Conservation (phyloP, 2,113 vertebrate species). For the Ifrita kowaldi region DNA sequence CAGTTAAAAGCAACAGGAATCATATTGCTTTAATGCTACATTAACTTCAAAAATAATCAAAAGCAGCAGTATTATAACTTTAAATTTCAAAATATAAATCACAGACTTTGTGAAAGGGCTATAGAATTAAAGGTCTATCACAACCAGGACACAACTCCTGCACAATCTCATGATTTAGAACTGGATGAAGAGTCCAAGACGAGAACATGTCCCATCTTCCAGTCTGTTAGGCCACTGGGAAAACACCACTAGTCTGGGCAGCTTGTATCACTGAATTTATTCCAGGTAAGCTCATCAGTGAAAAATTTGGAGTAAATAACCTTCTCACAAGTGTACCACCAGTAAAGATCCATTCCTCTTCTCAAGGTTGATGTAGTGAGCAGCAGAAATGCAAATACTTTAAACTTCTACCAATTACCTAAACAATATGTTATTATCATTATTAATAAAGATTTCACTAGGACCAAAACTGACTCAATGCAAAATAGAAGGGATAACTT, state of each 20-base stretch:
- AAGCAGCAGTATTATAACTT: not conserved
- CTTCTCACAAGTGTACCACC: rapidly evolving
- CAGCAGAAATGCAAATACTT: not conserved
- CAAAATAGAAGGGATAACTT: not conserved
- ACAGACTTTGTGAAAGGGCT: rapidly evolving
- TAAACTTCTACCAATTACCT: not conserved
- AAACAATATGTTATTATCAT: not conserved
- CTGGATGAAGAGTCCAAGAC: not conserved
- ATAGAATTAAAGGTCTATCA: not conserved
- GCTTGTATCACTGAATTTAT: not conserved
- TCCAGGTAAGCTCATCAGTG: not conserved
- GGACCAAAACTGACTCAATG: not conserved
- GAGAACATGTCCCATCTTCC: not conserved
- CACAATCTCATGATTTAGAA: not conserved
- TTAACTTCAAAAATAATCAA: not conserved
- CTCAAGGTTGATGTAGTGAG: not conserved
- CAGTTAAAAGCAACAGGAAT: not conserved
- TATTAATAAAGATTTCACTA: not conserved
- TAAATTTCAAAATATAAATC: not conserved
- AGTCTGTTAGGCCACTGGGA: not conserved
- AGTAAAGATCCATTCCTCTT: not conserved
- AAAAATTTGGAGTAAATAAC: not conserved
- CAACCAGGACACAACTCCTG: not conserved
- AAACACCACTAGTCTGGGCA: not conserved
- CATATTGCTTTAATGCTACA: not conserved